Evolutionary conservation across 2,888 invertebrate genomes (phyloP).

Genomic region (Cremastobaeus sp.): DNA sequence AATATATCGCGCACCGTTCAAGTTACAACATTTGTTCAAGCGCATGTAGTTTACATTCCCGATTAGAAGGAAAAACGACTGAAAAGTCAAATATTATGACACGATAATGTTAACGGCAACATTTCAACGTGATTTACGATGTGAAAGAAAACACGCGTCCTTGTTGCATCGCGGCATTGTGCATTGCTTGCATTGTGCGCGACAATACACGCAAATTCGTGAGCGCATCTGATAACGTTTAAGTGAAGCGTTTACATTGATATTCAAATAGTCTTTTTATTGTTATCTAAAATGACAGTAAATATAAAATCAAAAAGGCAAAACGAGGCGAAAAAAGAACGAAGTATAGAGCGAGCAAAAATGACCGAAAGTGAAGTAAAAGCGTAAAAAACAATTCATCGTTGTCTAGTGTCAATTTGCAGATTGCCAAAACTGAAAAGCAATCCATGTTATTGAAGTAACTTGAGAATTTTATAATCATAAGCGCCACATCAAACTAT

Average conservation of each 20-base stretch:
- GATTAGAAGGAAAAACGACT: conserved; percentile 38
- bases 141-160: conserved; percentile 50
- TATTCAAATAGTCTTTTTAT: conserved; percentile 17
- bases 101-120: conserved; percentile 47
- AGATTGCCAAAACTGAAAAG: too few relatives aligned
- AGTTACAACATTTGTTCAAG: conserved; percentile 29
- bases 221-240: conserved; percentile 49
- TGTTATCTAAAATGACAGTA: not conserved
- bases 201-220: conserved; percentile 46
- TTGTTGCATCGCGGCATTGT: conserved; percentile 37
- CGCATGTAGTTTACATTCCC: conserved; percentile 6
- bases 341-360: too few relatives aligned
- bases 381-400: too few relatives aligned
- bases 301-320: not conserved
- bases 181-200: conserved; percentile 34
- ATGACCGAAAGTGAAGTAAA: too few relatives aligned
- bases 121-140: conserved; percentile 42
- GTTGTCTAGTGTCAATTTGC: too few relatives aligned
- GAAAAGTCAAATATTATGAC: conserved; percentile 56
- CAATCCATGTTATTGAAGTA: too few relatives aligned
- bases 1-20: conserved; percentile 11
- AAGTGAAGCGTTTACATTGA: conserved; percentile 14
- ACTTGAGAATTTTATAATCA: too few relatives aligned
- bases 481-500: too few relatives aligned
- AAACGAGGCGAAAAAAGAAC: too few relatives aligned